Evolutionary conservation across 1,140 invertebrate genomes (phyloP).

Genomic region (Copidosoma floridanum): DNA sequence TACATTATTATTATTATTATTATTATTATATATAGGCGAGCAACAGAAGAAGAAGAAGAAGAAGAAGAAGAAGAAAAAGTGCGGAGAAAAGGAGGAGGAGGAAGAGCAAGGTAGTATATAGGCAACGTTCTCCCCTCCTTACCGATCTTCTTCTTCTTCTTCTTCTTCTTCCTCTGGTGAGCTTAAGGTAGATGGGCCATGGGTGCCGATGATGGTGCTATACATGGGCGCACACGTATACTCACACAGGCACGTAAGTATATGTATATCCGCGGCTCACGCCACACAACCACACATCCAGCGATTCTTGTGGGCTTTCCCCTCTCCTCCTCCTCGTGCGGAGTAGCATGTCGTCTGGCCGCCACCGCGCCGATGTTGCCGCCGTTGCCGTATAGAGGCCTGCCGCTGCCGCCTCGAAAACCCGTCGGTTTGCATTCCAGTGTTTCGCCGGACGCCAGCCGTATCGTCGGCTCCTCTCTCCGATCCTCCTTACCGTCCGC

Average conservation of each 20-base stretch:
- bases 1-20: too few species aligned
- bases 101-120: background rate
- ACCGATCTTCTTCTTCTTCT: too few species aligned
- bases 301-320: too few species aligned
- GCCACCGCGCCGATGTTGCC: background rate
- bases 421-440: constrained; percentile 42
- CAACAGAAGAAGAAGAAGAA: constrained; percentile 6
- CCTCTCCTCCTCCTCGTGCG: too few species aligned
- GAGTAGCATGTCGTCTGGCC: too few species aligned
- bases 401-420: constrained; percentile 27
- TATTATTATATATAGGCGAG: too few species aligned
- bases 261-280: too few species aligned
- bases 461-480: background rate
- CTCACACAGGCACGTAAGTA: too few species aligned
- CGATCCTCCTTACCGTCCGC: background rate
- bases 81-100: constrained; percentile 6
- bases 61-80: background rate
- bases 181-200: too few species aligned
- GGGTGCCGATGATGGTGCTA: too few species aligned
- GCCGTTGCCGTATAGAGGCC: background rate
- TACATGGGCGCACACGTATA: too few species aligned
- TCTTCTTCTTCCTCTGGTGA: background rate
- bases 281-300: too few species aligned
- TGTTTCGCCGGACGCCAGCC: constrained; percentile 34
- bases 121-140: background rate